phyloP scores from a whole-genome alignment of 2,113 vertebrate genomes.

The Silurus glanis region DNA sequence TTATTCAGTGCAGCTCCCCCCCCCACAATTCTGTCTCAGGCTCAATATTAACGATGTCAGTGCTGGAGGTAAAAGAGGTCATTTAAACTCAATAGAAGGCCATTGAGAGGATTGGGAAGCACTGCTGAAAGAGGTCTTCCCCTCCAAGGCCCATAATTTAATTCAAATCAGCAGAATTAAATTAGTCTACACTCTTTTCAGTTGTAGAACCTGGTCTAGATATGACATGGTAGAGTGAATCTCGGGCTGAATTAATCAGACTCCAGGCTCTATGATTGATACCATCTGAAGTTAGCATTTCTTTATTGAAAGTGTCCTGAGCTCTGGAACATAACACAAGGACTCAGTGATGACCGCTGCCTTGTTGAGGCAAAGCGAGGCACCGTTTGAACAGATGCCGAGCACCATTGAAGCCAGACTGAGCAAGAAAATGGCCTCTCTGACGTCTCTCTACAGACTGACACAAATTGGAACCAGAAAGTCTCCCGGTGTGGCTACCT shows the following conservation, averaged over 20 bases:
- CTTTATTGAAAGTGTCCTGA: conserved; percentile 44
- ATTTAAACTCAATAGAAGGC: conserved; percentile 73
- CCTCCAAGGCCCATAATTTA: conserved; percentile 21
- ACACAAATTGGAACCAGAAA: conserved; percentile 76
- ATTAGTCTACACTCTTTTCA: conserved; percentile 38
- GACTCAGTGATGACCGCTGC: conserved; percentile 49
- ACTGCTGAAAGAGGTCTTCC: conserved; percentile 14
- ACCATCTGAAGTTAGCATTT: conserved; percentile 35
- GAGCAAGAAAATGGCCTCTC: conserved; percentile 68
- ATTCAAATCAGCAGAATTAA: conserved; percentile 43
- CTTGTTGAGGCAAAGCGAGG: conserved; percentile 49
- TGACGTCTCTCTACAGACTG: conserved; percentile 62
- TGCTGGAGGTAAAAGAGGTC: conserved; percentile 74
- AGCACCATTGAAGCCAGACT: conserved; percentile 58
- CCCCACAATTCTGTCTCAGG: conserved; percentile 75
- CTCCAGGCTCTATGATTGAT: conserved; percentile 60
- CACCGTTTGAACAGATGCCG: conserved; percentile 53
- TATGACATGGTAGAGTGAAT: conserved; percentile 56
- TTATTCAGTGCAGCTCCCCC: conserved; percentile 40
- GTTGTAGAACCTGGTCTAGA: conserved; percentile 21
- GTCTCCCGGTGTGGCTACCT: conserved; percentile 57
- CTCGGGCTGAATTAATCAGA: conserved; percentile 50
- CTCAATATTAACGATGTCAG: conserved; percentile 73
- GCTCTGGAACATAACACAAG: conserved; percentile 28
- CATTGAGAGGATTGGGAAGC: conserved; percentile 58